Conservation (phyloP, 2,797 vertebrate genomes). For the Acanthis flammea region DNA sequence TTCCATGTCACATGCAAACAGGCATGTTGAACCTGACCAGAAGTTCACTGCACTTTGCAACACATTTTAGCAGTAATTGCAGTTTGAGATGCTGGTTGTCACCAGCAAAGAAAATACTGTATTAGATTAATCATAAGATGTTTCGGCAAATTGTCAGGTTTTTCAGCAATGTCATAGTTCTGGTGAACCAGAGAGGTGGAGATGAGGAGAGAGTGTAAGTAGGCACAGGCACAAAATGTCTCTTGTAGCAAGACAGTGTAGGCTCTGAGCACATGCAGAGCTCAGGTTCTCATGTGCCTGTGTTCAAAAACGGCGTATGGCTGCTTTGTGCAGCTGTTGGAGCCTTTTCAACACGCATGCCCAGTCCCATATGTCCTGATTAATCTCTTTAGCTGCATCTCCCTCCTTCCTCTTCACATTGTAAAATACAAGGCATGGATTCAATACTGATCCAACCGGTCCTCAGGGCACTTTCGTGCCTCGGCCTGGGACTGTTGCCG, state of each 20-base stretch:
- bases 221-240: background rate
- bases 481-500: background rate
- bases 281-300: background rate
- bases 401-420: background rate
- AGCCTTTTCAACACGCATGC: background rate
- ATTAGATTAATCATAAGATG: background rate
- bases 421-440: background rate
- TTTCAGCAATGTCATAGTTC: background rate
- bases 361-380: background rate
- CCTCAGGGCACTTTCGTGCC: background rate
- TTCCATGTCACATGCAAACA: background rate
- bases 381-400: background rate
- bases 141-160: background rate
- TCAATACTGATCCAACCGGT: background rate
- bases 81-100: background rate
- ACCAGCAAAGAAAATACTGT: background rate
- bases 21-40: background rate
- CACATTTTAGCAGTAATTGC: background rate
- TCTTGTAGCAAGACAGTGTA: accelerated
- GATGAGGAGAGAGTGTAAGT: background rate
- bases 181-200: background rate
- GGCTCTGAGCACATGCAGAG: background rate
- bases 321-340: background rate
- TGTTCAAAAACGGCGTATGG: accelerated
- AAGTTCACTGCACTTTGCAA: background rate